phyloP scores from a whole-genome alignment of 2,797 vertebrate species.

The Pangasius larnaudii region DNA sequence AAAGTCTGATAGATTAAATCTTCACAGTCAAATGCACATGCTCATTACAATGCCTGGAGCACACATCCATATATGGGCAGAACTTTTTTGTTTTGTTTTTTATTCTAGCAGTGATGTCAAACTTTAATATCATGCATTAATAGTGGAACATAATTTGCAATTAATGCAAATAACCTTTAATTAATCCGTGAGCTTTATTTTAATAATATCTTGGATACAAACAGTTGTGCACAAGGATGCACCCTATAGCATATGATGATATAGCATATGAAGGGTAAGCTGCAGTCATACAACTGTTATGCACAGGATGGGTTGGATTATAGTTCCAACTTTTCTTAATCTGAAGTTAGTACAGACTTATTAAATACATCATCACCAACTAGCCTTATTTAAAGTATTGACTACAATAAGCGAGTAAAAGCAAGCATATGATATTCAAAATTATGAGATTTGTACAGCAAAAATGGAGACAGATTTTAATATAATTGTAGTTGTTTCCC shows the following conservation, averaged over 20 bases:
- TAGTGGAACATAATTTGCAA: background rate
- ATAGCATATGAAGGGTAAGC: background rate
- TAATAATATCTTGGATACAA: background rate
- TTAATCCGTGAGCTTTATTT: background rate
- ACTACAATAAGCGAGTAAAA: background rate
- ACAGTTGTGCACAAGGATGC: background rate
- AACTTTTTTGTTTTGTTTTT: background rate
- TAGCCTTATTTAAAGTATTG: background rate
- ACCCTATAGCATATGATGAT: background rate
- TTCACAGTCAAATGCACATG: background rate
- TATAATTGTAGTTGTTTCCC: background rate
- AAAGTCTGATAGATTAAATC: background rate
- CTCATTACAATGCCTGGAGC: background rate
- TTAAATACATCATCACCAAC: background rate
- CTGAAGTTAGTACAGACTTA: background rate
- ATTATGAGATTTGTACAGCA: background rate
- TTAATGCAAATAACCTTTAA: background rate
- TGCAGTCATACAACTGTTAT: background rate
- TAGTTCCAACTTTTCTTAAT: background rate
- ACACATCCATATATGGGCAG: background rate
- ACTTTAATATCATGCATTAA: constrained; percentile 2
- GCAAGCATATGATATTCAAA: background rate
- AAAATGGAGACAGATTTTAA: background rate
- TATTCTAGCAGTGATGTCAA: background rate
- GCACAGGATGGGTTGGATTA: too few relatives aligned